Conservation (phyloP, 1,140 invertebrate genomes). For the Ylistrum balloti region DNA sequence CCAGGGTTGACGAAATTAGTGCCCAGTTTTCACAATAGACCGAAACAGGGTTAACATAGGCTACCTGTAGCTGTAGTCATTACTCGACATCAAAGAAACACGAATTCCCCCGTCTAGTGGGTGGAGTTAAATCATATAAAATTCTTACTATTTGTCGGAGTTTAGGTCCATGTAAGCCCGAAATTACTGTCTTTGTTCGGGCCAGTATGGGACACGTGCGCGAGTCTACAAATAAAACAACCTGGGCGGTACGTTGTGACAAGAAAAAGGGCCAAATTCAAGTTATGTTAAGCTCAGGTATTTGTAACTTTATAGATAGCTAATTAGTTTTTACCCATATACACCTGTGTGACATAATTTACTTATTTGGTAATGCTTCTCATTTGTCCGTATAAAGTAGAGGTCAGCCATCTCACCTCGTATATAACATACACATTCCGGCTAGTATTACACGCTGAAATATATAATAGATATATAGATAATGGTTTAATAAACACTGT, state of each 20-base stretch:
- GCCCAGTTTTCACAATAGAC: constrained; percentile 6
- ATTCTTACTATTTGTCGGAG: neutral
- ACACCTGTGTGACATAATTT: constrained; percentile 34
- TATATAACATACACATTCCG: too few species aligned
- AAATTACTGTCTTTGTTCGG: neutral
- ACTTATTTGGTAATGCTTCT: neutral
- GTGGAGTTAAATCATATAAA: neutral
- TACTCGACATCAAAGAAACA: neutral
- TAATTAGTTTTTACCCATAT: constrained; percentile 10
- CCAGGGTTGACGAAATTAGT: neutral
- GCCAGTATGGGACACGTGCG: constrained; percentile 36
- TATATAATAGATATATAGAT: too few species aligned
- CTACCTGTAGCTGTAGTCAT: neutral
- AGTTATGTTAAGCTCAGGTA: constrained; percentile 15
- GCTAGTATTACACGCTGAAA: too few species aligned
- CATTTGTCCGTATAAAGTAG: neutral
- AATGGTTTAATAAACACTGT: too few species aligned
- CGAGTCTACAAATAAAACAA: neutral
- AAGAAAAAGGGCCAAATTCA: neutral
- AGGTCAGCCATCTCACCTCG: neutral
- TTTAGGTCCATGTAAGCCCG: neutral
- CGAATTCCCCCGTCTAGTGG: neutral
- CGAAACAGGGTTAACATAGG: neutral
- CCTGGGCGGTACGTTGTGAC: constrained; percentile 30
- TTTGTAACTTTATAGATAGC: constrained; percentile 29